Base-by-base conservation (phyloP, 2,888 invertebrate species). In the Leucozona laternaria region DNA sequence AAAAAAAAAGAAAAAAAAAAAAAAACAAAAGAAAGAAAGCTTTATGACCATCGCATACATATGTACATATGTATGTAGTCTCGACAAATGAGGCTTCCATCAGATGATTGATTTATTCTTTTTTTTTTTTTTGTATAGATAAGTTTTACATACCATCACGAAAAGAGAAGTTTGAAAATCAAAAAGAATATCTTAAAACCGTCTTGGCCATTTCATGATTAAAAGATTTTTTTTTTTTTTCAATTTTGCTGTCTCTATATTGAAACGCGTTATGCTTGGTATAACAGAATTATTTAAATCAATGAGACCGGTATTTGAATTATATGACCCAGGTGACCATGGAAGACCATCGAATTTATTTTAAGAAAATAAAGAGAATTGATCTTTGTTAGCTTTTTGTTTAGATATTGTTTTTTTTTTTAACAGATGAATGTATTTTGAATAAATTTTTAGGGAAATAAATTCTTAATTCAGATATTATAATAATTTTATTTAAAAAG, bases 231-330 rank as follows among this genome's bases (percentile, higher is more conserved):
- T 53, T 25, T 22, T 22, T 53, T 37, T 22, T 22, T n/a, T 45
- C 4, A 17, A n/a, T 8, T 31, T 66, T 53, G 53, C 25, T 64
- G 17, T 17, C 8, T 43, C 25, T 50, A 20, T 50, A 20, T 1
- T 68, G 50, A 66, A 76, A 79, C 79, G 70, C 57, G 75, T 76
- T 76, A 45, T 62, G 28, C n/a, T 55, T 37, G 37, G 62, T 45
- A 60, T 53, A 45, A 31, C 17, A 20, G 50, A 68, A 75, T 43
- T 43, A 64, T 62, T 57, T 31, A 66, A 57, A 31, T 40, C 25
- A 58, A 71, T 45, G 8, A 55, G 79, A 85, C 84, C 84, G 84
- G 84, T 85, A 79, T 84, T 7, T 0, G 25, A 68, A 37, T 75
- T 62, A 60, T 75, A 55, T 75, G 57, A 71, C 31, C 58, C 50